Conservation (phyloP, 2,797 vertebrate species). For the Morus bassanus region DNA sequence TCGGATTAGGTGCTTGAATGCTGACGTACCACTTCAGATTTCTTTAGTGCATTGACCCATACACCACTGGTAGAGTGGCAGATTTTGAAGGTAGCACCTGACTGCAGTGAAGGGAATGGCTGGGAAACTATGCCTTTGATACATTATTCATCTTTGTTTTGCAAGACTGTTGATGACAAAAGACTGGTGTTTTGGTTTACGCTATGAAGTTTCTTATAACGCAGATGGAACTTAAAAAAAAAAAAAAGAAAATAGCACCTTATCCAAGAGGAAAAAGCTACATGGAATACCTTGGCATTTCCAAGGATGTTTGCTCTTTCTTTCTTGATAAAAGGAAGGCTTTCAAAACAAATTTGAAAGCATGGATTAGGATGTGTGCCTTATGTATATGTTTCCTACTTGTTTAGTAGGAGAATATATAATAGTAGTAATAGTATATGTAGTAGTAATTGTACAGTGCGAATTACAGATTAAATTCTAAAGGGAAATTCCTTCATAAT, state of each 20-base stretch:
- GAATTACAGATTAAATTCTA: not conserved
- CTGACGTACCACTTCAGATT: not conserved
- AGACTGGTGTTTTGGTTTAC: not conserved
- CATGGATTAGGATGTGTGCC: not conserved
- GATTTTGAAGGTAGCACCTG: not conserved
- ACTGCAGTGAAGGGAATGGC: not conserved
- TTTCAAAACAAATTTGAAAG: not conserved
- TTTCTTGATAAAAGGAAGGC: not conserved
- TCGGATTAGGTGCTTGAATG: not conserved
- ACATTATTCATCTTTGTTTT: not conserved
- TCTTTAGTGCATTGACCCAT: not conserved
- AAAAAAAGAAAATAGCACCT: not conserved
- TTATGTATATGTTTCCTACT: not conserved
- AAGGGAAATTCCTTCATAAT: not conserved
- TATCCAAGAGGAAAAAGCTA: not conserved
- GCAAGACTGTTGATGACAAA: not conserved
- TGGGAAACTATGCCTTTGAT: not conserved
- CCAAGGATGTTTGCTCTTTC: not conserved
- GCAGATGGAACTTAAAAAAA: not conserved
- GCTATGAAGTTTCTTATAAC: not conserved
- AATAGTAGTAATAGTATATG: not conserved
- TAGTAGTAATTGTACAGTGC: not conserved
- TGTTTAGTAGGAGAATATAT: not conserved
- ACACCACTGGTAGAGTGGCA: not conserved
- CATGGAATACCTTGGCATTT: not conserved